These are phyloP conservation scores for Danio jaintianensis DNA, from an alignment of 2,797 vertebrate species.

Conservation along the genomic window DNA sequence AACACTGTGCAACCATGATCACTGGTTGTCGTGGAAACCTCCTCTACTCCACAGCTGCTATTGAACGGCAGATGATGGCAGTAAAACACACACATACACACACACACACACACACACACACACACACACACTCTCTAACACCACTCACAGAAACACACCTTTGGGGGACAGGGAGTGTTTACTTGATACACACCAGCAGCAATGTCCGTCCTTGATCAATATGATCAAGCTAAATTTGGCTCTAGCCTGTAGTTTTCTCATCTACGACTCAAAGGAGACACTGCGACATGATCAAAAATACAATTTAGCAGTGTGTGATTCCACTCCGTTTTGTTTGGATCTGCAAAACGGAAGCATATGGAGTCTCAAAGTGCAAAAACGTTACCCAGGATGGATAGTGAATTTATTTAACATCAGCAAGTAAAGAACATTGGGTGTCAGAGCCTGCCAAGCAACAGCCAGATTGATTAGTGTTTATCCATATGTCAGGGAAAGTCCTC, in stretches of 20 bases:
- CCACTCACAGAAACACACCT: slow-evolving; percentile 27
- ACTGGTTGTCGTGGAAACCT: slow-evolving; percentile 73
- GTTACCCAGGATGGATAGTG: background rate
- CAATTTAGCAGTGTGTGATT: background rate
- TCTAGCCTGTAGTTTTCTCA: slow-evolving; percentile 24
- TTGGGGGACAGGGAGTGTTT: slow-evolving; percentile 51
- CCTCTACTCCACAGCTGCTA: slow-evolving; percentile 70
- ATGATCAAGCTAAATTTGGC: slow-evolving; percentile 45
- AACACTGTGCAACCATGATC: slow-evolving; percentile 53
- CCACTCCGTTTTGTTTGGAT: background rate
- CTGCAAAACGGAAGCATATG: background rate
- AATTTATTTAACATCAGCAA: slow-evolving; percentile 17
- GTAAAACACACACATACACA: slow-evolving; percentile 48
- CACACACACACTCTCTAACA: background rate
- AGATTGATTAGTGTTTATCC: slow-evolving; percentile 25
- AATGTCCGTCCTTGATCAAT: slow-evolving; percentile 58
- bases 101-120: background rate
- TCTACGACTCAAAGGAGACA: slow-evolving; percentile 11
- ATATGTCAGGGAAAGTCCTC: slow-evolving; percentile 24
- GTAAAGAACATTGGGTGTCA: slow-evolving; percentile 23
- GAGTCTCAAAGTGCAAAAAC: background rate
- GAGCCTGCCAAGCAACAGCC: slow-evolving; percentile 18
- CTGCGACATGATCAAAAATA: slow-evolving; percentile 15
- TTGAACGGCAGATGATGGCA: slow-evolving; percentile 64
- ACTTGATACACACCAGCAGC: slow-evolving; percentile 53